Percentiles rank a stretch among this genome's conserved stretches.
phyloP scores from a whole-genome alignment of 2,888 invertebrate species.

The Nymphalis polychloros region DNA sequence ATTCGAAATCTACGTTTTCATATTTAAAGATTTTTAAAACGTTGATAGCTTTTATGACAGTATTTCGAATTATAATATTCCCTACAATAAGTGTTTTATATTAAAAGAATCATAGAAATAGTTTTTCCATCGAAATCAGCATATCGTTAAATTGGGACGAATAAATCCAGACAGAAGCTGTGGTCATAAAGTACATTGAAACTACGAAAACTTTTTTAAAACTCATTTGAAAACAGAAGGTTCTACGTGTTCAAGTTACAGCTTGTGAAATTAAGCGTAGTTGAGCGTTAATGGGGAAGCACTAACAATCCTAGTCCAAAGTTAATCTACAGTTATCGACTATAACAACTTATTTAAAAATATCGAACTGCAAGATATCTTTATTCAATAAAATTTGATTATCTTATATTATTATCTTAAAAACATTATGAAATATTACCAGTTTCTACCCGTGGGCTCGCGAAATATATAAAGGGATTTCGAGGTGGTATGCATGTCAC shows the following conservation, averaged over 20 bases:
- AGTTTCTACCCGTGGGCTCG: too few species aligned
- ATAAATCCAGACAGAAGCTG: slow-evolving; percentile 2
- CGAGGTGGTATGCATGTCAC: too few species aligned
- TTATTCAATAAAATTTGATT: not conserved
- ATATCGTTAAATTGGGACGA: not conserved
- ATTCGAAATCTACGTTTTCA: too few species aligned
- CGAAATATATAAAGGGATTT: too few species aligned
- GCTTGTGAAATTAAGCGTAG: slow-evolving; percentile 11
- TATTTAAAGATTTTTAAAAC: too few species aligned
- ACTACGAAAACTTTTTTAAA: slow-evolving; percentile 14
- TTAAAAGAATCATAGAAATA: too few species aligned
- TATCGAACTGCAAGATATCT: not conserved
- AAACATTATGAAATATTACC: too few species aligned
- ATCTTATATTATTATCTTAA: too few species aligned
- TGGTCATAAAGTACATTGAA: slow-evolving; percentile 3
- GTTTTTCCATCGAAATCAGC: not conserved
- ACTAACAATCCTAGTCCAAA: slow-evolving; percentile 7
- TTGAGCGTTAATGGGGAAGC: slow-evolving; percentile 13
- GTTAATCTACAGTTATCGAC: slow-evolving; percentile 8
- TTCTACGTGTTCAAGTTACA: slow-evolving; percentile 14
- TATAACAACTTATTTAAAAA: not conserved
- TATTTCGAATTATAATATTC: too few species aligned
- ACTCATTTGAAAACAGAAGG: slow-evolving; percentile 12
- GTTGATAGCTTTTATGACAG: too few species aligned
- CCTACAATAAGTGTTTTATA: too few species aligned